Conservation (phyloP, 2,113 vertebrate genomes). For the Xiphophorus couchianus region DNA sequence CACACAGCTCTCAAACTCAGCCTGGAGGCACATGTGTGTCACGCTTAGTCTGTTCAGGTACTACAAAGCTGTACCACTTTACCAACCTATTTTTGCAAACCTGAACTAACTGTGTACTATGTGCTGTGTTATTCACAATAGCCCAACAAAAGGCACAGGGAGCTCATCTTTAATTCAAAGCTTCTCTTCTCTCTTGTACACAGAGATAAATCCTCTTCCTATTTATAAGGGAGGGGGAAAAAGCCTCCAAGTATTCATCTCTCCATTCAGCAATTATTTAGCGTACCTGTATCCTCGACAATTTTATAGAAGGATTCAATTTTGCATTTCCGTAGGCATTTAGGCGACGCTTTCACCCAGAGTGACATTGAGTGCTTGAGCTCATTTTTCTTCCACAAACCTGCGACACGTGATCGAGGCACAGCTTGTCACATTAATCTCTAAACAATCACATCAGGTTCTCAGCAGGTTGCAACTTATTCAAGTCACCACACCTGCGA, state of each 20-base stretch:
- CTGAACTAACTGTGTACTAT: constrained; percentile 60
- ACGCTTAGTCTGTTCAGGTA: constrained; percentile 35
- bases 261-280: constrained; percentile 62
- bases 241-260: constrained; percentile 49
- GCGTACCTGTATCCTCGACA: constrained; percentile 52
- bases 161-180: constrained; percentile 73
- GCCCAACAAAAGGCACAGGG: constrained; percentile 53
- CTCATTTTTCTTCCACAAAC: constrained; percentile 21
- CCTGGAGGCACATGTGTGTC: constrained; percentile 21
- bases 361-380: constrained; percentile 24
- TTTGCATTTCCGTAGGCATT: constrained; percentile 40
- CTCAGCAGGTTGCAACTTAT: constrained; percentile 49
- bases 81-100: constrained; percentile 54
- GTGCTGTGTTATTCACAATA: constrained; percentile 58
- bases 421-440: constrained; percentile 44
- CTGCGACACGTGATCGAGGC: constrained; percentile 44
- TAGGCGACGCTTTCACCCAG: constrained; percentile 27
- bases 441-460: constrained; percentile 45
- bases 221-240: constrained; percentile 33
- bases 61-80: constrained; percentile 34
- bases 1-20: constrained; percentile 13
- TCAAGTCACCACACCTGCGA: constrained; percentile 58
- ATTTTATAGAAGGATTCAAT: constrained; percentile 50
- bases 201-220: constrained; percentile 65
- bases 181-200: constrained; percentile 23